Evolutionary conservation across 2,113 vertebrate genomes (phyloP).

Genomic region (Hippocampus zosterae): DNA sequence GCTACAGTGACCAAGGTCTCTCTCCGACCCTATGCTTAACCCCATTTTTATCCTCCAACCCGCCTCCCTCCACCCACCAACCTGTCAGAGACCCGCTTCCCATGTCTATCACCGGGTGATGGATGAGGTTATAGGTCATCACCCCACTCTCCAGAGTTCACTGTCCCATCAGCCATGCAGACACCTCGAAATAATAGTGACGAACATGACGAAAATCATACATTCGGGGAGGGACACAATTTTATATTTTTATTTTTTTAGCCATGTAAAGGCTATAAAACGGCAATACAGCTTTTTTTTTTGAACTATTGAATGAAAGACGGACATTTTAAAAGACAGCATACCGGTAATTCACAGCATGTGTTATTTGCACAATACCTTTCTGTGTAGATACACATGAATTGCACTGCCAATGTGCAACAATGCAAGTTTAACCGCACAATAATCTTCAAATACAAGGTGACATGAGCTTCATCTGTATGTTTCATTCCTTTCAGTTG

Average conservation of each 20-base stretch:
- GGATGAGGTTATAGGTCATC: conserved; percentile 78
- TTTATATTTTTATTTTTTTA: background rate
- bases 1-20: conserved; percentile 29
- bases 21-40: conserved; percentile 49
- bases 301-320: background rate
- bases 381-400: background rate
- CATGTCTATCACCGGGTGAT: conserved; percentile 78
- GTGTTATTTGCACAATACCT: background rate
- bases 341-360: background rate
- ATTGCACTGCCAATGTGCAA: background rate
- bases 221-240: conserved; percentile 24
- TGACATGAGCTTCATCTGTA: conserved; percentile 15
- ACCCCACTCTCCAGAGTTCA: conserved; percentile 72
- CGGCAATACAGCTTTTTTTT: background rate
- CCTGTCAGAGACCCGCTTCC: conserved; percentile 75
- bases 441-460: conserved; percentile 13
- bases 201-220: conserved; percentile 44
- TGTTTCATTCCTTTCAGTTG: background rate
- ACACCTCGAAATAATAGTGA: conserved; percentile 57
- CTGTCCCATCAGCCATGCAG: conserved; percentile 68
- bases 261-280: background rate
- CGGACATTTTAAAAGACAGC: background rate
- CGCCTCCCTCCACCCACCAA: conserved; percentile 32
- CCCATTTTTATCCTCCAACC: conserved; percentile 45
- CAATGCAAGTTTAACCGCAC: background rate